Evolutionary conservation across 1,140 invertebrate species (phyloP), one percentile per base, ranked within the genome.

Genomic region (Drosophila novamexicana): DNA sequence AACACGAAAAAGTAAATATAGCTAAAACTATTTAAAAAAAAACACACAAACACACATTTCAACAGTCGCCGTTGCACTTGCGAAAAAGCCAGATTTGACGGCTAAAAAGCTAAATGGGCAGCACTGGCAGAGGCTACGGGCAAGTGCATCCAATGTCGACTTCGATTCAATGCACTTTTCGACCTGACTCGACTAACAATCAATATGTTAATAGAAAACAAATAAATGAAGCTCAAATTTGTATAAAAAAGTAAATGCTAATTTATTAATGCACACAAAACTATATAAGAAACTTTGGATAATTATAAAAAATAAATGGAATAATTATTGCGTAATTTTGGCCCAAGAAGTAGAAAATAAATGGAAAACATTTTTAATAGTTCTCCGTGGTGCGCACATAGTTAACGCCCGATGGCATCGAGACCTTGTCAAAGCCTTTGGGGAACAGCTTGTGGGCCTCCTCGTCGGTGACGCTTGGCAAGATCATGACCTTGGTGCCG

Each of bases 401-500:
- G 45, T 94, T 93, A 69, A 96, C 96, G 52, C 96, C 95, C 1
- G 97, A 98, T 14, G 97, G 97, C 94, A 98, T 95, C 6, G 93
- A 81, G 8, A 95, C 94, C 56, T 93, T 94, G 67, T 95, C 94
- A 8, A 96, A 94, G 36, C 95, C 96, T 72, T 94, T 94, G 9
- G 96, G 96, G 89, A 98, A 98, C 0, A 97, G 79, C 77, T 94
- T 94, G 3, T 94, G 85, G 1, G 96, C 93, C 54, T 98, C 96
- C 64, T 96, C 95, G 16, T 96, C 94, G 44, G 94, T 94, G 1
- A 98, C 94, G 34, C 92, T 93, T 9, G 97, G 97, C 22, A 97
- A 78, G 65, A 98, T 96, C 96, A 98, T 98, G 37, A 97, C 97
- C 80, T 96, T 95, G 12, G 95, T 94, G 36, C 97, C 97, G 39